Evolutionary conservation across 2,888 invertebrate genomes (phyloP).

Genomic region (Mactromeris polynyma): DNA sequence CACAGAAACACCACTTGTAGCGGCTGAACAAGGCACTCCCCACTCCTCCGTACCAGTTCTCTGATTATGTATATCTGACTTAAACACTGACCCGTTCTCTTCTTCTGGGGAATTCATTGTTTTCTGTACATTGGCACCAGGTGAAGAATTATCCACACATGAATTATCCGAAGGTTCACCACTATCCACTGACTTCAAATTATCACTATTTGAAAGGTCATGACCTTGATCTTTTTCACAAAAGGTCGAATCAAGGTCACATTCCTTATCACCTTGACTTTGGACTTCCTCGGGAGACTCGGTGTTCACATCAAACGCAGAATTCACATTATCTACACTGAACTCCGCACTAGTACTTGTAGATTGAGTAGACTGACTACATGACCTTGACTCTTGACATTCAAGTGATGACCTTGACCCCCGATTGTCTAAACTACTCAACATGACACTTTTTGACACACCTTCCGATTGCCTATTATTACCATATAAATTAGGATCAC

Average conservation of each 20-base stretch:
- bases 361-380: slow-evolving; percentile 76
- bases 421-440: slow-evolving; percentile 56
- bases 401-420: slow-evolving; percentile 63
- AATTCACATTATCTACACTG: slow-evolving; percentile 72
- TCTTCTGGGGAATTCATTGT: slow-evolving; percentile 51
- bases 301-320: slow-evolving; percentile 70
- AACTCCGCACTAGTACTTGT: slow-evolving; percentile 80
- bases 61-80: not conserved
- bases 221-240: slow-evolving; percentile 44
- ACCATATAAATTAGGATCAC: slow-evolving; percentile 81
- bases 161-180: slow-evolving; percentile 63
- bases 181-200: slow-evolving; percentile 35
- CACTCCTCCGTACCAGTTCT: slow-evolving; percentile 68
- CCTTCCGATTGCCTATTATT: slow-evolving; percentile 65
- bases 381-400: slow-evolving; percentile 61
- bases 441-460: slow-evolving; percentile 55
- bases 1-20: slow-evolving; percentile 25
- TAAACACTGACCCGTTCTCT: slow-evolving; percentile 26
- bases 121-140: slow-evolving; percentile 35
- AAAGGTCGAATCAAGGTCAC: slow-evolving; percentile 39
- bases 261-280: slow-evolving; percentile 42
- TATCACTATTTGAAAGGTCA: slow-evolving; percentile 43
- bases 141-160: slow-evolving; percentile 26
- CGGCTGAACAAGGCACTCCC: slow-evolving; percentile 68
- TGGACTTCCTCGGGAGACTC: slow-evolving; percentile 65